Evolutionary conservation across 2,797 vertebrate genomes (phyloP), one percentile per base, ranked within the genome.

Genomic region (Sebastes minor): DNA sequence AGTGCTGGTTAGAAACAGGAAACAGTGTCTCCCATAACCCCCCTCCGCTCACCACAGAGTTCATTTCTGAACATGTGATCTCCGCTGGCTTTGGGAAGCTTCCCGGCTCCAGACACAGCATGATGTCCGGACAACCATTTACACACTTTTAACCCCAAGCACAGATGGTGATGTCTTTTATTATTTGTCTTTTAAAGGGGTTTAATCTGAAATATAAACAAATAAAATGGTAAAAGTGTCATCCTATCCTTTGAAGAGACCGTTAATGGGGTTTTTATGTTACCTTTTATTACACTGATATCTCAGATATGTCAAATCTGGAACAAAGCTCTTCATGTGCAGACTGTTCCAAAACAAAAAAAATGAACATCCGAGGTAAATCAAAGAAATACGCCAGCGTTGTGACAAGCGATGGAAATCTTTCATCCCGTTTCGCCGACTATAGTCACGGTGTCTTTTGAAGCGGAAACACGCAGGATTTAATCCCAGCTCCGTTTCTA

Each of bases 1-100:
- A 84, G 76, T 2, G 33, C 61, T 76, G 68, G 69, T 78, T 82
- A 62, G 55, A 88, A 87, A 89, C 93, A 93, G 87, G 88, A 93
- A 92, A 88, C 42, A 61, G 63, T 64, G 80, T 86, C 63, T 70
- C 28, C 14, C 27, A 20, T 63, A 62, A 20, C 25, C 70, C 18
- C 13, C 49, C 60, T 33, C 6, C 12, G 52, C 0, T 32, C 73
- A 1, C 27, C 33, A 4, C 52, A 0, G 28, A 35, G 32, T 82
- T 82, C 38, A 56, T 74, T 89, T 86, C 79, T 71, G 52, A 86
- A 81, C 79, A 92, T 81, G 81, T 83, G 80, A 74, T 71, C 79
- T 81, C 72, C 12, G 18, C 81, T 85, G 69, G 83, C 60, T 82
- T 89, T 73, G 78, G 76, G 82, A 92, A 73, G 68, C 63, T 71